Percentiles rank a stretch among this genome's conserved stretches.
Evolutionary conservation across 2,797 vertebrate species (phyloP).

Genomic region (Peromyscus attwateri): DNA sequence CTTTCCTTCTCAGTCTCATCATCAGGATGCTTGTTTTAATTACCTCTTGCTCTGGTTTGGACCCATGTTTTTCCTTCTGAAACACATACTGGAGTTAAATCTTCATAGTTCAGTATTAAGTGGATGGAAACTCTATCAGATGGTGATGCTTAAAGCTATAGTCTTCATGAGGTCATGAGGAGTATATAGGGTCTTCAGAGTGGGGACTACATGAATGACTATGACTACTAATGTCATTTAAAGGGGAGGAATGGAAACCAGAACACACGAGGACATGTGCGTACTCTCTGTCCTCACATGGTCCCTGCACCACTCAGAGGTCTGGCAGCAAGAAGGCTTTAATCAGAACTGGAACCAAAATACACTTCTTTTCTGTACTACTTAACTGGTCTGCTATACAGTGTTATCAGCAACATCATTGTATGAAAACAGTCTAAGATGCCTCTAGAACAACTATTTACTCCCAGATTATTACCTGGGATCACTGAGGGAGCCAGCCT

Average conservation of each 20-base stretch:
- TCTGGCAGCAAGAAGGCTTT: background rate
- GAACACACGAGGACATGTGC: background rate
- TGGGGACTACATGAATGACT: background rate
- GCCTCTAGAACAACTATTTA: background rate
- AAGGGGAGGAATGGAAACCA: background rate
- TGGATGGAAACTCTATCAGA: background rate
- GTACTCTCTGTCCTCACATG: background rate
- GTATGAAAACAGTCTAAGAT: background rate
- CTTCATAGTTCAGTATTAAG: background rate
- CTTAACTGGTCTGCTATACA: background rate
- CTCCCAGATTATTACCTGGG: background rate
- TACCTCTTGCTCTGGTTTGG: background rate
- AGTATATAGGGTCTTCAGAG: background rate
- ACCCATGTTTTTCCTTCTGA: background rate
- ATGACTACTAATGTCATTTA: too few species aligned
- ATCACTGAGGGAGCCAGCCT: background rate
- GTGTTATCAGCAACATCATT: background rate
- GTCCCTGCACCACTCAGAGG: background rate
- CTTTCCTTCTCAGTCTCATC: background rate
- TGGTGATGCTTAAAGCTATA: background rate
- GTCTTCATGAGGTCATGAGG: background rate
- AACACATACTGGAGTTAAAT: background rate
- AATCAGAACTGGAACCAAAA: background rate
- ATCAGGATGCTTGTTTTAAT: background rate
- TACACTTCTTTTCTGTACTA: background rate